These are phyloP conservation scores for Neopelma chrysocephalum DNA, from an alignment of 2,797 vertebrate species.

Conservation along the genomic window DNA sequence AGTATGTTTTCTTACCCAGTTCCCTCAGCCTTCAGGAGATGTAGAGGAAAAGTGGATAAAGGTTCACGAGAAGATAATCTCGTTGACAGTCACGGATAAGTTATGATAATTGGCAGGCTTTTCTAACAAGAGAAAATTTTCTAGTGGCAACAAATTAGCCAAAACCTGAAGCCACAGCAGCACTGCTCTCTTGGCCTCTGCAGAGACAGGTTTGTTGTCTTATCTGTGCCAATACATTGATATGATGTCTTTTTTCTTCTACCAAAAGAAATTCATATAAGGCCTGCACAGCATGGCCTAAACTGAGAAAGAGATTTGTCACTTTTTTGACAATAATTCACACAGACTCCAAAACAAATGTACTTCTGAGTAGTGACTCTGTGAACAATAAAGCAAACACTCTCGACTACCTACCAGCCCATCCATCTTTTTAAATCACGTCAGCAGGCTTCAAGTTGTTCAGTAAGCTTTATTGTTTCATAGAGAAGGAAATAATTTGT, in stretches of 20 bases:
- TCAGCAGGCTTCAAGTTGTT: constrained; percentile 31
- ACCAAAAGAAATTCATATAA: neutral
- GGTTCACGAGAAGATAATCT: neutral
- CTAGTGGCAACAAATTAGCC: neutral
- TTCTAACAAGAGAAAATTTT: neutral
- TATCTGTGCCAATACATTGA: neutral
- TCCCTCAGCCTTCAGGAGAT: neutral
- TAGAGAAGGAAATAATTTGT: constrained; percentile 25
- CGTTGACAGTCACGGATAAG: neutral
- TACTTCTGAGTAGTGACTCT: neutral
- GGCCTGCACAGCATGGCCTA: neutral
- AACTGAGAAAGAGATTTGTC: constrained; percentile 35
- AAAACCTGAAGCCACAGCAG: neutral
- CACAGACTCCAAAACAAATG: constrained; percentile 33
- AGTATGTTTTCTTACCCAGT: neutral
- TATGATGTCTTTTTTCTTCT: neutral
- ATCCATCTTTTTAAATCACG: constrained; percentile 60
- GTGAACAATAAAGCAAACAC: constrained; percentile 37
- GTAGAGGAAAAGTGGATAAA: neutral
- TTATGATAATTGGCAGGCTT: neutral
- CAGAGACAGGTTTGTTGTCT: neutral
- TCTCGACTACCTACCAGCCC: neutral
- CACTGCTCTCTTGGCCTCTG: neutral
- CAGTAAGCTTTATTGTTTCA: constrained; percentile 18
- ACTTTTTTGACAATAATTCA: constrained; percentile 54